phyloP scores from a whole-genome alignment of 2,797 vertebrate genomes.

The Rhincodon typus region DNA sequence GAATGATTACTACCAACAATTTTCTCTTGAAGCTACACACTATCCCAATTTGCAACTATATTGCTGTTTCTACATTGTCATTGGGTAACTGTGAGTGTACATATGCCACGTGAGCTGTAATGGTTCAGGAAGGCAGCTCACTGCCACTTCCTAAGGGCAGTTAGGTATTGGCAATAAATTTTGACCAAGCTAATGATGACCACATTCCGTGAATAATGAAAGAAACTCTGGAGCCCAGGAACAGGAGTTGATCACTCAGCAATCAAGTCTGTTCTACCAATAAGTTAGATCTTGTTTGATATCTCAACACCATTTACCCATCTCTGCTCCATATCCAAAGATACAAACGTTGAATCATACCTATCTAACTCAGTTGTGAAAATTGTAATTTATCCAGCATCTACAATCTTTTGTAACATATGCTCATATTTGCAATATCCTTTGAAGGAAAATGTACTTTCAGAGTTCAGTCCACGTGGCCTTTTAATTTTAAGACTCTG shows the following conservation, averaged over 20 bases:
- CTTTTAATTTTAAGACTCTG: neutral
- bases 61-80: no score
- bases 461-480: neutral
- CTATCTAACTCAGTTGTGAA: neutral
- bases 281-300: neutral
- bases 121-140: no score
- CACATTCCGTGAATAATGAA: no score
- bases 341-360: neutral
- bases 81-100: no score
- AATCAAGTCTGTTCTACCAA: neutral
- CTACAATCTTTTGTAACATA: neutral
- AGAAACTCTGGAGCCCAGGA: neutral
- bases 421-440: no score
- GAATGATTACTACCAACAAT: no score
- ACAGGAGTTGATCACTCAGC: neutral
- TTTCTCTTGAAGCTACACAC: no score
- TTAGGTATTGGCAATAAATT: no score
- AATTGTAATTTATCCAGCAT: neutral
- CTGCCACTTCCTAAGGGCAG: no score
- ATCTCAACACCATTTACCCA: neutral
- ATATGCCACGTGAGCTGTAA: no score
- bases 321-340: neutral
- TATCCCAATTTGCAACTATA: no score
- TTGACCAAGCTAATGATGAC: no score
- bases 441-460: neutral